Evolutionary conservation across 2,888 invertebrate species (phyloP).

Genomic region (Bombyx huttoni): DNA sequence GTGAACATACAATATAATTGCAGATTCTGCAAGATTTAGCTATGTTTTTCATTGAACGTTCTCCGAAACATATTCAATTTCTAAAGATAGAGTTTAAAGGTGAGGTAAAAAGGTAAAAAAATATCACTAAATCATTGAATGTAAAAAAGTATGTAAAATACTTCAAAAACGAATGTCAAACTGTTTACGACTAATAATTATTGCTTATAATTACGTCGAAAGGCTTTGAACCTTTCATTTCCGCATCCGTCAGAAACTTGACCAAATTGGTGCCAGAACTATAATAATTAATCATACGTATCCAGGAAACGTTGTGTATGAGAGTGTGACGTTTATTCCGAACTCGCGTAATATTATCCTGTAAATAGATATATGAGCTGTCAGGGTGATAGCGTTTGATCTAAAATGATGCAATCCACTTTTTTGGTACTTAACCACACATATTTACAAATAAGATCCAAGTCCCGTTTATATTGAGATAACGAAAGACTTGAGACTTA

Average conservation of each 20-base stretch:
- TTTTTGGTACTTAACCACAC: too few relatives aligned
- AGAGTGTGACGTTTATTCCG: constrained; percentile 10
- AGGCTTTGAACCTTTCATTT: not conserved
- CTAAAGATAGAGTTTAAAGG: not conserved
- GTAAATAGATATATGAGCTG: constrained; percentile 10
- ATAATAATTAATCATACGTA: constrained; percentile 24
- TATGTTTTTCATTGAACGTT: not conserved
- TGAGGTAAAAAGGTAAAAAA: too few relatives aligned
- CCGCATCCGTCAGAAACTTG: constrained; percentile 8
- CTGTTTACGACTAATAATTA: too few relatives aligned
- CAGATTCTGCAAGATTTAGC: not conserved
- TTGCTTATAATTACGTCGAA: too few relatives aligned
- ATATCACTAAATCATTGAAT: too few relatives aligned
- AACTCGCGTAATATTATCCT: constrained; percentile 17
- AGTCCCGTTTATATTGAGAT: too few relatives aligned
- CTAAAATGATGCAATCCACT: too few relatives aligned
- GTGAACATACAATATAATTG: not conserved
- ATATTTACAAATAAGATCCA: too few relatives aligned
- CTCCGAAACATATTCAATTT: constrained; percentile 3
- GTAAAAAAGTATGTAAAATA: too few relatives aligned
- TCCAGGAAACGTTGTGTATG: constrained; percentile 9
- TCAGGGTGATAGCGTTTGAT: too few relatives aligned
- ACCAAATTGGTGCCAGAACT: constrained; percentile 9
- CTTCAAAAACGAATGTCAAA: too few relatives aligned
- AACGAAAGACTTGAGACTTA: too few relatives aligned